Evolutionary conservation across 2,888 invertebrate genomes (phyloP).

Genomic region (Lagria hirta): DNA sequence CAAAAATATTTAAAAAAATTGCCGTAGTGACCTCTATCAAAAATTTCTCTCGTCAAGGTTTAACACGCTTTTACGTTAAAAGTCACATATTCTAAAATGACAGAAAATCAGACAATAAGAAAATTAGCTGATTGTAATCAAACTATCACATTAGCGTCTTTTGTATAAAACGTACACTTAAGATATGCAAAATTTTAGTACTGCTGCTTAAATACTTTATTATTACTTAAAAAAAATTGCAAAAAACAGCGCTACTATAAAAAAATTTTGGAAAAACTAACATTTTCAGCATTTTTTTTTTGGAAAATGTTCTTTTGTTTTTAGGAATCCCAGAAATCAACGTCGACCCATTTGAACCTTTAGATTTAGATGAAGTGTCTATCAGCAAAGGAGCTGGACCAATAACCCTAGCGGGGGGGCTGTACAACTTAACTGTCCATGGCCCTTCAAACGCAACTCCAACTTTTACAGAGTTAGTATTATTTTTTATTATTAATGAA

Average conservation of each 20-base stretch:
- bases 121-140: too few species aligned
- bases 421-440: conserved; percentile 58
- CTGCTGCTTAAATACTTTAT: neutral
- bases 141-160: too few species aligned
- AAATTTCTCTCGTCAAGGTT: too few species aligned
- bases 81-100: too few species aligned
- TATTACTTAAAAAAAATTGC: neutral
- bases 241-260: neutral
- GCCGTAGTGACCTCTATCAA: too few species aligned
- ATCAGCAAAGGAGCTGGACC: conserved; percentile 61
- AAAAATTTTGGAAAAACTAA: conserved; percentile 2
- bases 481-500: too few species aligned
- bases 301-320: too few species aligned
- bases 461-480: conserved; percentile 50
- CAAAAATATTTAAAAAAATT: too few species aligned
- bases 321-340: conserved; percentile 61
- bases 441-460: conserved; percentile 62
- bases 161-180: too few species aligned
- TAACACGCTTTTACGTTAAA: too few species aligned
- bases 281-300: conserved; percentile 1
- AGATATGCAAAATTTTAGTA: too few species aligned
- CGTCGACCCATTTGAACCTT: conserved; percentile 61
- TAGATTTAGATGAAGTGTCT: conserved; percentile 58
- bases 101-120: too few species aligned
- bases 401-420: conserved; percentile 58